These are phyloP conservation scores for Choloepus hoffmanni DNA, from an alignment of 2,113 vertebrate genomes.

Conservation along the genomic window DNA sequence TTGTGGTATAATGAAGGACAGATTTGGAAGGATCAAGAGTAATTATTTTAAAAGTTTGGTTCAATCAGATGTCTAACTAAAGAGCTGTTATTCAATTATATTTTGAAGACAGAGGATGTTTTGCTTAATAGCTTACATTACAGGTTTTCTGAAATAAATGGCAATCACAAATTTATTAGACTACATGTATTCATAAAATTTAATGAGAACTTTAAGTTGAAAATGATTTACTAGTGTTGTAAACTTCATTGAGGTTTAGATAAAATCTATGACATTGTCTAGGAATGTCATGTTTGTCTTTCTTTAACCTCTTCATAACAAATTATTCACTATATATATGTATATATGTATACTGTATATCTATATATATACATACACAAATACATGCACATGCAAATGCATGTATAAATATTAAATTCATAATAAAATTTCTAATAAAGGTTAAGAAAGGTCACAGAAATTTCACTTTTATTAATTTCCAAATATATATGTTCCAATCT, in stretches of 20 bases:
- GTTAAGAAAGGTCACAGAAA: neutral
- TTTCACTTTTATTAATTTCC: neutral
- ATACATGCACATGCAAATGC: neutral
- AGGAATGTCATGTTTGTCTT: neutral
- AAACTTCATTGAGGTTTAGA: neutral
- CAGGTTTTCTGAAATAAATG: neutral
- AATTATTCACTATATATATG: neutral
- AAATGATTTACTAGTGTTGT: neutral
- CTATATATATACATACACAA: neutral
- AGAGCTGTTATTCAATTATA: constrained; percentile 1
- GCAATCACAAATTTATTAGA: neutral
- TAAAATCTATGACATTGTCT: constrained; percentile 6
- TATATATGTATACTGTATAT: too few species aligned
- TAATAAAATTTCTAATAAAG: neutral
- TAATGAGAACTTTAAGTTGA: neutral
- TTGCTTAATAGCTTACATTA: constrained; percentile 16
- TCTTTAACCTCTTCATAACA: constrained; percentile 24
- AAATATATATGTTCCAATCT: neutral
- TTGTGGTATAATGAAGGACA: neutral
- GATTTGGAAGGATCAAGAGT: neutral
- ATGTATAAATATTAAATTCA: neutral
- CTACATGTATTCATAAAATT: neutral
- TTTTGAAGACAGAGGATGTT: neutral
- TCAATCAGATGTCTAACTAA: neutral
- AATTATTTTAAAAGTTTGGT: constrained; percentile 8